Evolutionary conservation across 2,888 invertebrate genomes (phyloP), one percentile per base, ranked within the genome.

Genomic region (Chloroclystis v-ata): DNA sequence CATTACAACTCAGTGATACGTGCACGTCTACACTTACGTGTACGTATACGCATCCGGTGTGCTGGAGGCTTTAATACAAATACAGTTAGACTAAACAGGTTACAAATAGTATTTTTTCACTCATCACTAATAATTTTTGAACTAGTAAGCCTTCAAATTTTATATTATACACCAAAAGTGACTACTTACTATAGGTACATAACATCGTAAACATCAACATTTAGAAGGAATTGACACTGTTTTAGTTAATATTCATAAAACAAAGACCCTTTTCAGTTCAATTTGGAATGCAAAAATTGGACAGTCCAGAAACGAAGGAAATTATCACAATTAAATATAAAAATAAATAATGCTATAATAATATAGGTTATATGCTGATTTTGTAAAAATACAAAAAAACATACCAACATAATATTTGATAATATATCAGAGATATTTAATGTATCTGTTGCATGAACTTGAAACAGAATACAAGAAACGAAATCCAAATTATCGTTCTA

Each of bases 241-340:
- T 65, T 60, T 61, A 65, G 57, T 63, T 60, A 47, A 47, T 28
- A 35, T 30, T 42, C 2, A 10, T 45, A 57, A 53, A 57, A 49
- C 57, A 49, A 58, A 56, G 50, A 52, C 57, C 52, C 54, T 57
- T 57, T 60, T 62, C 62, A 67, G 60, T 63, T 56, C 61, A 61
- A 63, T 62, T 63, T 67, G 75, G 75, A 76, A 76, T 75, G 75
- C 69, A 61, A 32, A 44, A 49, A 53, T 44, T 45, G 37, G 35
- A 43, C 45, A 43, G 47, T 47, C 49, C 11, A 42, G 28, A 20
- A 20, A 2, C 28, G 40, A 43, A 26, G 29, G 14, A 43, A 47
- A 49, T 49, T 47, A 47, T 47, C 44, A 55, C 42, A 55, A 24
- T 12, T 37, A 49, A 45, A 47, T 38, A 10, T 35, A 43, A 29